Percentiles rank a stretch among this genome's conserved stretches.
These are phyloP conservation scores for Drosophila ficusphila DNA, from an alignment of 1,140 invertebrate species.

Conservation along the genomic window DNA sequence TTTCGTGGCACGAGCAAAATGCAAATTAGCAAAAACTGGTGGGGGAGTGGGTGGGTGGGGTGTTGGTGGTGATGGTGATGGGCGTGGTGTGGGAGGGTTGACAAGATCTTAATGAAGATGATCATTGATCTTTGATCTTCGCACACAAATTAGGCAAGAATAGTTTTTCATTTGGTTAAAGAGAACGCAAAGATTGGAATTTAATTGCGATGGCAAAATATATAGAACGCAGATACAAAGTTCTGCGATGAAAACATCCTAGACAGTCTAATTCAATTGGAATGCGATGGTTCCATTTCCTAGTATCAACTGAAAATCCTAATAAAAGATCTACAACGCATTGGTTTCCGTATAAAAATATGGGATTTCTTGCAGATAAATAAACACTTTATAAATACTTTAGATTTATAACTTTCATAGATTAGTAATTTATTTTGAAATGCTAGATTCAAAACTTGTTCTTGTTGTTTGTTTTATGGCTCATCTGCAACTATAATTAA, in stretches of 20 bases:
- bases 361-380: no score
- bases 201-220: not conserved
- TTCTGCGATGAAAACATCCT: not conserved
- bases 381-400: no score
- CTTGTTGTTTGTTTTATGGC: no score
- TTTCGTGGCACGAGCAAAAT: constrained; percentile 63
- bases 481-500: not conserved
- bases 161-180: not conserved
- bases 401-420: no score
- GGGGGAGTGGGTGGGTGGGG: constrained; percentile 4
- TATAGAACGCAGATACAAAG: not conserved
- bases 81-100: constrained; percentile 2
- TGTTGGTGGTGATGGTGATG: not conserved
- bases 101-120: constrained; percentile 52
- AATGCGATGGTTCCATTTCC: not conserved
- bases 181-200: constrained; percentile 4
- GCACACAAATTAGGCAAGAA: constrained; percentile 36
- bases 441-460: no score
- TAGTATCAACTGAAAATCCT: no score
- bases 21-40: constrained; percentile 57
- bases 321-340: no score
- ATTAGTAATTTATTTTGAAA: no score
- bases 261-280: not conserved
- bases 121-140: constrained; percentile 51
- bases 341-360: no score